Evolutionary conservation across 2,113 vertebrate genomes (phyloP).

Genomic region (Sceloporus undulatus): DNA sequence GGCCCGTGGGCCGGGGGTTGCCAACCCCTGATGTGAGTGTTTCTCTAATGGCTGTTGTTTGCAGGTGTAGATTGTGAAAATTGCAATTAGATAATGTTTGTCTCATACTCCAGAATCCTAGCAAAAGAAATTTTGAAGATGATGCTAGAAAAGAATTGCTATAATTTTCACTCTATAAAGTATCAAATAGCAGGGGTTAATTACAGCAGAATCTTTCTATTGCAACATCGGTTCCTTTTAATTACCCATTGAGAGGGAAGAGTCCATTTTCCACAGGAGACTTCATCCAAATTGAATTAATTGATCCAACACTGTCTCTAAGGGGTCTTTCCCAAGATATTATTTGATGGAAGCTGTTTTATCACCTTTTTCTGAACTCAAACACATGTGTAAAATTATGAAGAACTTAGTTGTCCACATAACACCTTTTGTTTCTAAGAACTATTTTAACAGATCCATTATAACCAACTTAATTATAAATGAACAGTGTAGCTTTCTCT

Average conservation of each 20-base stretch:
- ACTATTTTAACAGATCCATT: background rate
- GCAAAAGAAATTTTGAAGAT: slow-evolving; percentile 45
- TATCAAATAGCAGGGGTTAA: slow-evolving; percentile 41
- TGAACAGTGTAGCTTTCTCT: background rate
- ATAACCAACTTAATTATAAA: background rate
- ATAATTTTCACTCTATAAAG: slow-evolving; percentile 36
- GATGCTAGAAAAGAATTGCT: slow-evolving; percentile 29
- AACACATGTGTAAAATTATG: background rate
- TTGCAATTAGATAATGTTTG: background rate
- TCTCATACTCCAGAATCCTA: background rate
- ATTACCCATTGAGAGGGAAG: slow-evolving; percentile 30
- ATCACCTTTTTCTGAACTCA: background rate
- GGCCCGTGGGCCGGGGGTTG: too few species aligned
- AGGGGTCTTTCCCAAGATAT: background rate
- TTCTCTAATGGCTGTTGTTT: background rate
- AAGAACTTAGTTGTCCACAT: background rate
- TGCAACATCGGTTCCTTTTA: slow-evolving; percentile 25
- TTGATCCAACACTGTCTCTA: background rate
- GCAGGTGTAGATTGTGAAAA: background rate
- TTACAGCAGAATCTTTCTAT: slow-evolving; percentile 29
- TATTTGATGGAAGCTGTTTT: background rate
- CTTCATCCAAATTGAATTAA: slow-evolving; percentile 14
- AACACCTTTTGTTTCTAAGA: too few species aligned
- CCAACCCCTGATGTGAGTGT: background rate
- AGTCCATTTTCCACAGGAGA: slow-evolving; percentile 27